A percentile compares a stretch with the other conserved stretches of the same genome.
Conservation (phyloP, 2,888 invertebrate species). For the Tetragonula carbonaria region DNA sequence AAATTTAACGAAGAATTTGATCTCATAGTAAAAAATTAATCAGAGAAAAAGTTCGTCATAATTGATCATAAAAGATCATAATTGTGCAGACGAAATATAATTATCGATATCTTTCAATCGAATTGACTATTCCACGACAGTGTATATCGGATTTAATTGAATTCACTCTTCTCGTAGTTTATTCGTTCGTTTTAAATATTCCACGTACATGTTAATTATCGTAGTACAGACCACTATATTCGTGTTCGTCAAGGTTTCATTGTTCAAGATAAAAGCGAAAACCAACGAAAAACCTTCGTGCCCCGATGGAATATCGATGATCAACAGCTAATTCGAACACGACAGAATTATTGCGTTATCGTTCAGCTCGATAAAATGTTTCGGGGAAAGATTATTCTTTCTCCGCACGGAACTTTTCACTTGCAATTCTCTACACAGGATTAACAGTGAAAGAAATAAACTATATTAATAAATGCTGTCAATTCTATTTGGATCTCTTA, state of each 20-base stretch:
- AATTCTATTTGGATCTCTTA: background rate
- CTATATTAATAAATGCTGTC: background rate
- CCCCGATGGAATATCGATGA: constrained; percentile 4
- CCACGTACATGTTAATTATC: background rate
- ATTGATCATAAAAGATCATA: no score
- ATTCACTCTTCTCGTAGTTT: background rate
- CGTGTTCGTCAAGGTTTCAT: constrained; percentile 5
- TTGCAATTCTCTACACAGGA: background rate
- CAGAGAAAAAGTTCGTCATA: no score
- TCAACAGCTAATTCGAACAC: constrained; percentile 10
- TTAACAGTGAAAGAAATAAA: background rate
- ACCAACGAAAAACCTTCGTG: constrained; percentile 13
- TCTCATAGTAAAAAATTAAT: no score
- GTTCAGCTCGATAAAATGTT: background rate
- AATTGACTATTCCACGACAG: background rate
- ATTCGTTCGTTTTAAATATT: background rate
- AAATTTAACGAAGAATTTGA: no score
- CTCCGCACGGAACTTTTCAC: no score
- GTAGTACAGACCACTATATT: background rate
- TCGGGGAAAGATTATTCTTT: no score
- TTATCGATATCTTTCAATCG: no score
- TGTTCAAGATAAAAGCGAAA: background rate
- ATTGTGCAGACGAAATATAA: no score
- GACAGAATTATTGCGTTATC: constrained; percentile 27
- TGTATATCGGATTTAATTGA: background rate